Base-by-base conservation (phyloP, 1,140 invertebrate species). In the Caerostris darwini region DNA sequence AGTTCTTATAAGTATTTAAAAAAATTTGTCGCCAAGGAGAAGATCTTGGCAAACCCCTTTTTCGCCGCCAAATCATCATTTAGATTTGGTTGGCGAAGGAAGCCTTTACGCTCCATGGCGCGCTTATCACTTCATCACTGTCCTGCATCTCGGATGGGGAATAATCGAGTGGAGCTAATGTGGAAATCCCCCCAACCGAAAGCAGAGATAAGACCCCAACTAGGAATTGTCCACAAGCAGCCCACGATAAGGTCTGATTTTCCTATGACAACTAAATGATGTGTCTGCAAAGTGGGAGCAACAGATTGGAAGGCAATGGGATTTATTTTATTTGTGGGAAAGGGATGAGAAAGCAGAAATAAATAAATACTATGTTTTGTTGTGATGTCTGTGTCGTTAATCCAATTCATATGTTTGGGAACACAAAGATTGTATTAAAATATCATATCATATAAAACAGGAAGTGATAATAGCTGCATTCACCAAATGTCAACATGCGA, bases 121-220 rank as follows among this genome's bases (percentile, higher is more conserved):
- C 82, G 82, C 92, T 93, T 93, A 93, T 93, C 92, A 93, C 92
- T 87, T 59, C 56, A 93, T 93, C 92, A 71, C 19, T 53, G 57
- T 83, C 64, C 34, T 64, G 67, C 53, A 19, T 58, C n/a, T 61
- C 69, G 54, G 50, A 81, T 82, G 50, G 81, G 69, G 92, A 58
- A 94, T 94, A 94, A 94, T 94, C 92, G 92, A 94, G 56, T 81
- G 92, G 71, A 94, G 85, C 86, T 94, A 94, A 94, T 94, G 92
- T 64, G 69, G 57, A 82, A 89, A 94, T 88, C 86, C 92, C 54
- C 12, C 82, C 59, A 57, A 92, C 81, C 81, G 91, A 92, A 50
- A 82, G 85, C 14, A 10, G 14, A 61, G 92, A 94, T 94, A 94
- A 94, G 86, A 82, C 92, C 64, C 50, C 58, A 67, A 85, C 90